A percentile compares a stretch with the other conserved stretches of the same genome.
These are phyloP conservation scores for Spatula clypeata DNA, from an alignment of 2,797 vertebrate genomes.

Conservation along the genomic window DNA sequence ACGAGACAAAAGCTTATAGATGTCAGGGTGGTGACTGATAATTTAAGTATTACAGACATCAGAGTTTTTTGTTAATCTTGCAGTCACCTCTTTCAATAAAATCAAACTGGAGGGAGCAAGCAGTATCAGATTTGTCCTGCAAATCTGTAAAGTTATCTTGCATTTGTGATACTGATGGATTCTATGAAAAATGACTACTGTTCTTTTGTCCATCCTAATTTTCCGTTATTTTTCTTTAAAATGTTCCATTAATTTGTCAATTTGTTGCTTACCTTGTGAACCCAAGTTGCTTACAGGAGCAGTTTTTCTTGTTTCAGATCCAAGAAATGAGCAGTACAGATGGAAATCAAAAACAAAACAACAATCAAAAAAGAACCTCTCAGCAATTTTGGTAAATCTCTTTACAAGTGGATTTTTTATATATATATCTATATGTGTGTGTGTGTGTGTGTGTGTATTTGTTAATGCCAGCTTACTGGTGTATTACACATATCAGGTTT, in stretches of 20 bases:
- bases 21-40: background rate
- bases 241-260: background rate
- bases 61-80: background rate
- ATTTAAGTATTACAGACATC: background rate
- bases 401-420: background rate
- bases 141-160: background rate
- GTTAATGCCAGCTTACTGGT: background rate
- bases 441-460: too few relatives aligned
- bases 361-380: background rate
- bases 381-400: background rate
- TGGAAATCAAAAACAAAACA: background rate
- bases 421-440: too few relatives aligned
- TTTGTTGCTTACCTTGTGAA: background rate
- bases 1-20: background rate
- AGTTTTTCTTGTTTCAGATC: background rate
- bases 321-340: accelerated
- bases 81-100: background rate
- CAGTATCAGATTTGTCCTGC: background rate
- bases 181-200: background rate
- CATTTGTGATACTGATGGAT: background rate
- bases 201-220: background rate
- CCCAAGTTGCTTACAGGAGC: background rate
- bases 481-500: background rate
- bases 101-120: background rate
- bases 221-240: background rate